These are phyloP conservation scores for Melanocharis versteri DNA, from an alignment of 2,113 vertebrate species.

Conservation along the genomic window DNA sequence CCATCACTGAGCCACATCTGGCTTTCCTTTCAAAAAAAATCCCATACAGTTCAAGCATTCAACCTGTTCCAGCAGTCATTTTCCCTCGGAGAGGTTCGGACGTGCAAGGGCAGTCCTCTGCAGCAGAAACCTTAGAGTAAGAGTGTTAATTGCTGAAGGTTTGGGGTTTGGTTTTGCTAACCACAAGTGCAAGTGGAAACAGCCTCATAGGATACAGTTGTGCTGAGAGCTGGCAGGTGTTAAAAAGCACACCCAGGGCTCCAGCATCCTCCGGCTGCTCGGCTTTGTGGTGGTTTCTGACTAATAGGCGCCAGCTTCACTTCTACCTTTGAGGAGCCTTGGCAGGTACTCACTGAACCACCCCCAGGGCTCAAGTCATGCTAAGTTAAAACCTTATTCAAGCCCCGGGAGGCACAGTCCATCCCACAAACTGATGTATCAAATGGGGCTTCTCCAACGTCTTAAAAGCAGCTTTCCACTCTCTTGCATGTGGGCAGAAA, in stretches of 20 bases:
- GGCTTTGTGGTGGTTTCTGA: constrained; percentile 65
- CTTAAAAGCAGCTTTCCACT: constrained; percentile 10
- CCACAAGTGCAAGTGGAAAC: constrained; percentile 53
- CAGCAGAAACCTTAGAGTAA: not conserved
- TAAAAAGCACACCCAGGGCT: constrained; percentile 15
- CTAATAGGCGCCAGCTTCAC: constrained; percentile 23
- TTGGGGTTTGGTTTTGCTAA: constrained; percentile 40
- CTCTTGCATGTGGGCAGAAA: not conserved
- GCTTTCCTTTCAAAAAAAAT: not conserved
- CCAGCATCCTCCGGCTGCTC: not conserved
- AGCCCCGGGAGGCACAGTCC: not conserved
- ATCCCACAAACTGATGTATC: not conserved
- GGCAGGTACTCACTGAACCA: not conserved
- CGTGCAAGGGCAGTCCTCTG: not conserved
- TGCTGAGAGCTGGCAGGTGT: constrained; percentile 47
- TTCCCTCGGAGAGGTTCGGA: not conserved
- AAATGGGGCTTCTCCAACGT: not conserved
- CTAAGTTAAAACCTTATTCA: not conserved
- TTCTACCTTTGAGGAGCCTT: constrained; percentile 45
- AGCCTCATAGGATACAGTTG: constrained; percentile 26
- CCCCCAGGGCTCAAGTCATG: not conserved
- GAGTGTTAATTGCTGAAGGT: not conserved
- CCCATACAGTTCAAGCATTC: not conserved
- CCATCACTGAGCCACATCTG: not conserved
- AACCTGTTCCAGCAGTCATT: not conserved